A percentile compares a stretch with the other conserved stretches of the same genome.
phyloP scores from a whole-genome alignment of 2,888 invertebrate genomes.

The Scaptomyza polygonia region DNA sequence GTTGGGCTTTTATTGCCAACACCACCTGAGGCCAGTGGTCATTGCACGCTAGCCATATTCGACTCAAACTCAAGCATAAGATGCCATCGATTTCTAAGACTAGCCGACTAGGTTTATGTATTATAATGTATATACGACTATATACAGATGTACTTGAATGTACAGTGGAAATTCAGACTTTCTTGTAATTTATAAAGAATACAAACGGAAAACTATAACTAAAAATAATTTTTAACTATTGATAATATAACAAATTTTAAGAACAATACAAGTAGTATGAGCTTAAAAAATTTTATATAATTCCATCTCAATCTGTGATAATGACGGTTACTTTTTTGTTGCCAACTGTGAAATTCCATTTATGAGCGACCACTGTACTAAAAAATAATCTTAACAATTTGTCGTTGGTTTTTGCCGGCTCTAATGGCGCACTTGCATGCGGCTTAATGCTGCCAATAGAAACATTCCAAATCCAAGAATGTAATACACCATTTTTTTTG shows the following conservation, averaged over 20 bases:
- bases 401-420: constrained; percentile 45
- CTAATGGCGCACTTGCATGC: constrained; percentile 67
- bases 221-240: too few species aligned
- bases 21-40: constrained; percentile 67
- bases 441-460: constrained; percentile 10
- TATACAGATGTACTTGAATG: constrained; percentile 21
- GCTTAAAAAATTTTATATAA: too few species aligned
- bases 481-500: neutral
- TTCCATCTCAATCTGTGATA: too few species aligned
- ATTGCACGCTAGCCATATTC: constrained; percentile 76
- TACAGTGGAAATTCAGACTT: neutral
- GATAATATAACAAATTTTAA: too few species aligned
- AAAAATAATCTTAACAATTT: constrained; percentile 57
- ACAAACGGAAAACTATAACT: too few species aligned
- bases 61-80: constrained; percentile 48
- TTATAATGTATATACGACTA: constrained; percentile 8
- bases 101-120: neutral
- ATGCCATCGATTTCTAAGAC: constrained; percentile 71
- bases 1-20: constrained; percentile 40
- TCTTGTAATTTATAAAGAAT: too few species aligned
- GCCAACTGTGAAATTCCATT: neutral
- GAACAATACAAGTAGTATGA: too few species aligned
- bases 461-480: constrained; percentile 2
- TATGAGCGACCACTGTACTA: constrained; percentile 7
- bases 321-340: neutral